Conservation (phyloP, 2,888 invertebrate species). For the Helicoverpa assulta region DNA sequence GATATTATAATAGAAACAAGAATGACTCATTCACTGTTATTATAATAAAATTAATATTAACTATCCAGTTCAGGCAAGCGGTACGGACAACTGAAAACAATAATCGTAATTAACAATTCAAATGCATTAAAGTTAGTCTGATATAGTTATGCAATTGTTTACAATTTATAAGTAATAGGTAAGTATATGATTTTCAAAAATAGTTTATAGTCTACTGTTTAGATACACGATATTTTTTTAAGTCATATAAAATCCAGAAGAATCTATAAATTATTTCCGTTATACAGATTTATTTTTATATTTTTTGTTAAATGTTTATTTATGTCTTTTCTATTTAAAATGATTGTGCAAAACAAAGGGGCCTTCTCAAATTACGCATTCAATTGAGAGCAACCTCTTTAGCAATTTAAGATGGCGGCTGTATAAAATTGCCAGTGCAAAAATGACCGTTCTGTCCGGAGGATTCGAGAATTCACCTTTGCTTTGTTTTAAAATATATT, state of each 20-base stretch:
- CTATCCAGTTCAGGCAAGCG: slow-evolving; percentile 77
- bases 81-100: slow-evolving; percentile 69
- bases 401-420: not conserved
- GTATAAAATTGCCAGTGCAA: not conserved
- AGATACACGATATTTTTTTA: slow-evolving; percentile 56
- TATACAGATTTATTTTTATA: slow-evolving; percentile 30
- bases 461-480: slow-evolving; percentile 1
- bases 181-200: slow-evolving; percentile 58
- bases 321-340: slow-evolving; percentile 11
- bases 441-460: not conserved
- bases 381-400: not conserved
- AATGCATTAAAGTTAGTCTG: slow-evolving; percentile 49
- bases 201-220: slow-evolving; percentile 59
- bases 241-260: slow-evolving; percentile 22
- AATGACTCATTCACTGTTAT: slow-evolving; percentile 73
- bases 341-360: slow-evolving; percentile 19
- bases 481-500: slow-evolving; percentile 3
- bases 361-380: slow-evolving; percentile 6
- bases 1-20: slow-evolving; percentile 66
- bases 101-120: slow-evolving; percentile 51
- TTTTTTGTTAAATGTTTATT: slow-evolving; percentile 13
- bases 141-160: slow-evolving; percentile 46
- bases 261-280: slow-evolving; percentile 38
- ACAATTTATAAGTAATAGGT: slow-evolving; percentile 38
- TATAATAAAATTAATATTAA: slow-evolving; percentile 68